A percentile compares a stretch with the other conserved stretches of the same genome.
Conservation (phyloP, 2,888 invertebrate genomes). For the Mesorhabditis sp. region DNA sequence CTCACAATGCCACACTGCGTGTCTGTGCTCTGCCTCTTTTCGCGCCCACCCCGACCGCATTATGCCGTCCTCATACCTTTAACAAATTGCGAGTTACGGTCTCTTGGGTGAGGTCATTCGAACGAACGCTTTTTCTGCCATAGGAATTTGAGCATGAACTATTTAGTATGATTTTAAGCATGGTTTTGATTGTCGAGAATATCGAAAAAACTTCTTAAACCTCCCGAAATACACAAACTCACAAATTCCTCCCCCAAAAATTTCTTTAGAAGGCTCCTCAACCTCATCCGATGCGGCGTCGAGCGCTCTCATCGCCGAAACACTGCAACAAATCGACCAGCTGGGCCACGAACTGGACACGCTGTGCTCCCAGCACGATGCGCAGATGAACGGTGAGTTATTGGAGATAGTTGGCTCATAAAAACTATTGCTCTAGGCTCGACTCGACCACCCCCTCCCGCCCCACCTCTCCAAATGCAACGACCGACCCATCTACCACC, state of each 20-base stretch:
- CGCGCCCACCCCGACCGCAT: too few species aligned
- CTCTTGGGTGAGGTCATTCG: too few species aligned
- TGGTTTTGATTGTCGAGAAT: too few species aligned
- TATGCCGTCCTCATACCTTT: too few species aligned
- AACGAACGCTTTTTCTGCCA: too few species aligned
- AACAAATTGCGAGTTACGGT: too few species aligned
- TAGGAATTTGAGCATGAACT: too few species aligned
- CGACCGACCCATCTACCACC: conserved; percentile 7
- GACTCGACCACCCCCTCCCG: neutral
- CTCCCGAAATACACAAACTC: too few species aligned
- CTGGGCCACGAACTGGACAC: conserved; percentile 46
- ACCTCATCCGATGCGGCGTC: conserved; percentile 19
- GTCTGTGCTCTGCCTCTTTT: too few species aligned
- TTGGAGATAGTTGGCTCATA: neutral
- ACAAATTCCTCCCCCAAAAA: neutral
- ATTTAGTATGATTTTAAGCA: too few species aligned
- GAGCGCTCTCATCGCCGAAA: conserved; percentile 30
- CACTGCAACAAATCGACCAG: conserved; percentile 46
- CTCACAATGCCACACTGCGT: too few species aligned
- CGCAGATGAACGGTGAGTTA: neutral
- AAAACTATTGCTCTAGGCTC: conserved; percentile 7
- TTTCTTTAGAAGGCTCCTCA: neutral
- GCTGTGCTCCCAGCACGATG: conserved; percentile 15
- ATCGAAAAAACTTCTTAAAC: too few species aligned
- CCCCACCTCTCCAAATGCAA: neutral